Evolutionary conservation across 1,140 invertebrate species (phyloP).

Genomic region (Argopecten irradians): DNA sequence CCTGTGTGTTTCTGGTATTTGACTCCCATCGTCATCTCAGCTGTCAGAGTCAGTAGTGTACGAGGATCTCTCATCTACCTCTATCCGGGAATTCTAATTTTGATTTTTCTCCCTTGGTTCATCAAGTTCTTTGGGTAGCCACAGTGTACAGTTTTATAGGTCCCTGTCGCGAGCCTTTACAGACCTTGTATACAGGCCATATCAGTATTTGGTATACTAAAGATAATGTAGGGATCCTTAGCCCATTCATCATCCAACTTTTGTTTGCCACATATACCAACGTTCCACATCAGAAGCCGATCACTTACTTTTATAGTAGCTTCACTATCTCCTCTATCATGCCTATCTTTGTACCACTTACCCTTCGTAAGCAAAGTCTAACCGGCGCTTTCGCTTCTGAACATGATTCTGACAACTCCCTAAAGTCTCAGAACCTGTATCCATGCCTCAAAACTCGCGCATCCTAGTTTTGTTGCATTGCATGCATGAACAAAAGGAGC

Average conservation of each 20-base stretch:
- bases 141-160: slow-evolving; percentile 32
- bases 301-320: slow-evolving; percentile 24
- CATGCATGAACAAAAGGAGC: too few species aligned
- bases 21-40: too few species aligned
- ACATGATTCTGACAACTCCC: slow-evolving; percentile 15
- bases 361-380: slow-evolving; percentile 6
- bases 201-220: slow-evolving; percentile 28
- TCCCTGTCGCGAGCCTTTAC: slow-evolving; percentile 29
- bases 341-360: neutral
- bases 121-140: neutral
- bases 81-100: too few species aligned
- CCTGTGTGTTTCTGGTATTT: too few species aligned
- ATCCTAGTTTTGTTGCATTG: too few species aligned
- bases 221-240: slow-evolving; percentile 31
- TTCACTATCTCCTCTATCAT: slow-evolving; percentile 28
- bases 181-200: slow-evolving; percentile 31
- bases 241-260: slow-evolving; percentile 39
- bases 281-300: slow-evolving; percentile 33
- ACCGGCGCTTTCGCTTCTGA: neutral
- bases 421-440: neutral
- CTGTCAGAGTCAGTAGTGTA: too few species aligned
- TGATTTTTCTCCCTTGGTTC: too few species aligned
- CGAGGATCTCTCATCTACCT: too few species aligned
- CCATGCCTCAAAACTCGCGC: too few species aligned
- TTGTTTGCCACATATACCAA: slow-evolving; percentile 34